Evolutionary conservation across 1,140 invertebrate species (phyloP), one percentile per base, ranked within the genome.

Genomic region (Zaprionus davidi): DNA sequence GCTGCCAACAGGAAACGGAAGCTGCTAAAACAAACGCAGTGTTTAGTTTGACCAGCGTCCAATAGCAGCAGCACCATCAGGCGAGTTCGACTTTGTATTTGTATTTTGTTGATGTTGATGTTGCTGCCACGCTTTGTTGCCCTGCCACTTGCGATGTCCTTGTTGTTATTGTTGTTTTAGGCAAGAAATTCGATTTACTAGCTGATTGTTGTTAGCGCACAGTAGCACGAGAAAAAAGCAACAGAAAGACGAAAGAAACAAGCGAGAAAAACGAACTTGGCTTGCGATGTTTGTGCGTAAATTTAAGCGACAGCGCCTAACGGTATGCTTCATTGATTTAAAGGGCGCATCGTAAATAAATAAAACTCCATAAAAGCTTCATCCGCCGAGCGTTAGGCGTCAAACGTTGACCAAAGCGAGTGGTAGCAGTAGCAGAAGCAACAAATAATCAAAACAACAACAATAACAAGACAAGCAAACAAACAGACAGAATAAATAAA

Each of bases 131-230:
- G 78, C 74, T 77, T 69, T 77, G 74, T 66, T 77, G 78, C 55
- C 64, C 58, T 46, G 76, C 74, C 60, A 64, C 49, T 59, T 46
- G 22, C 67, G 62, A 22, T 13, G 46, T 51, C 46, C 4, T 51
- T 51, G 9, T 57, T 75, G 69, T 71, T 86, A 49, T 65, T 87
- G 81, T 88, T 90, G 76, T 88, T 85, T 90, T 88, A 88, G 84
- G 84, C 85, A 76, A 88, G 78, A 85, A 88, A 88, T 88, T 88
- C 85, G 84, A 88, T 88, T 88, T 88, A 84, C 85, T 85, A 85
- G 84, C 85, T 87, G 83, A 88, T 87, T 87, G 83, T 81, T 87
- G 78, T 87, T 83, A 88, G 85, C 81, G 71, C 53, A 69, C 46
- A 57, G 46, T 24, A 17, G 78, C 38, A 76, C 57, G 70, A 79